Base-by-base conservation (phyloP, 2,888 invertebrate species). In the Caenorhabditis virilis region DNA sequence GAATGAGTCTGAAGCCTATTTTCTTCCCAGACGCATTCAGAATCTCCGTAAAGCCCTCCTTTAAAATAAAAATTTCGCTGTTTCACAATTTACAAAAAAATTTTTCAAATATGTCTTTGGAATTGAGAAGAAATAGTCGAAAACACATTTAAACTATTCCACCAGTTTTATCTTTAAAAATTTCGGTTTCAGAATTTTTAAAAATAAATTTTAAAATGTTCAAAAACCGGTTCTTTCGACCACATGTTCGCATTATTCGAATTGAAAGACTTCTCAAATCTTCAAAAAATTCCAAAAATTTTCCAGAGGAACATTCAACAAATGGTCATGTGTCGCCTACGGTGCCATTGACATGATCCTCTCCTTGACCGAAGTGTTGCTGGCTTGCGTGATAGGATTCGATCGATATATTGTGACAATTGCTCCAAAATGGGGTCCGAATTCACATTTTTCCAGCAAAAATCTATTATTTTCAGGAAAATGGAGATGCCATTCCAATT, bases 371-470 rank as follows among this genome's bases (percentile, higher is more conserved):
- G 71, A 74, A 43, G 58, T 76, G 22, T 58, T 66, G n/a, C 61
- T 72, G 6, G 70, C 69, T 9, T 72, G 72, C 30, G 47, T 68
- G 15, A 70, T 76, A 35, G 70, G 74, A 9, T 73, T 76, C 55
- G 76, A 76, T 52, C 72, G 76, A 43, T 76, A 76, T 49, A 70
- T 76, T 26, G 62, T 69, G n/a, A 74, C 74, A 15, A 60, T 69
- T 35, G 43, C 58, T 20, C 76, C 76, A 9, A 76, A 74, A 63
- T 76, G 76, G 76, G 74, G 74, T 69, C 20, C 20, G 13, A 22
- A 2, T n/a, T 50, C 13, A 52, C 11, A 20, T 18, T 15, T 22
- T 2, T 16, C 1, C 9, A 26, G 11, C 13, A 22, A 5, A 51
- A 6, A 49, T 1, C 23, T 56, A 9, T 5, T 18, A 3, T 25